These are phyloP conservation scores for Danaus melanippus DNA, from an alignment of 1,140 invertebrate species.

Conservation along the genomic window DNA sequence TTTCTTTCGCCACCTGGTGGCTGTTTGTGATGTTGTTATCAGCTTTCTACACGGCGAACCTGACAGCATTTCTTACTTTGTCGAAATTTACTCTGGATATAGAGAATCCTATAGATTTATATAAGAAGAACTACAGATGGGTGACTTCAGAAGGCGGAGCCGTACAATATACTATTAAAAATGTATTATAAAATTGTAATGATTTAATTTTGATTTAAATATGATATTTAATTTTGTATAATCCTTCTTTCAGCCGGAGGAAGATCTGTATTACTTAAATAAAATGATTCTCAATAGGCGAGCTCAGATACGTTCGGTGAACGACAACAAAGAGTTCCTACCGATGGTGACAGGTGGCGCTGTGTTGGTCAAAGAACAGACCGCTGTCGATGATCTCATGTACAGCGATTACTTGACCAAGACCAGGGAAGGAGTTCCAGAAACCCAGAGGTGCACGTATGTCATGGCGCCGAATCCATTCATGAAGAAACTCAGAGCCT, in stretches of 20 bases:
- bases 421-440: slow-evolving; percentile 70
- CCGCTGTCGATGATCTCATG: slow-evolving; percentile 77
- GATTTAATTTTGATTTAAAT: neutral
- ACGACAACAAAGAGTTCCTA: slow-evolving; percentile 56
- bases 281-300: slow-evolving; percentile 52
- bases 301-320: slow-evolving; percentile 40
- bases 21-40: slow-evolving; percentile 90
- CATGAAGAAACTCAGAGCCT: slow-evolving; percentile 76
- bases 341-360: slow-evolving; percentile 66
- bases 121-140: slow-evolving; percentile 78
- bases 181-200: slow-evolving; percentile 53
- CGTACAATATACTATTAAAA: slow-evolving; percentile 76
- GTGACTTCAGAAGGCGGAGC: slow-evolving; percentile 77
- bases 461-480: slow-evolving; percentile 79
- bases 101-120: slow-evolving; percentile 78
- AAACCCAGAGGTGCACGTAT: slow-evolving; percentile 79
- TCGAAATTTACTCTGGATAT: slow-evolving; percentile 87
- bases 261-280: slow-evolving; percentile 49
- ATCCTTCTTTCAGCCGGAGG: slow-evolving; percentile 42
- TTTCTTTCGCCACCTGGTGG: slow-evolving; percentile 93
- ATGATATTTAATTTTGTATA: neutral
- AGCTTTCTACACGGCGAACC: slow-evolving; percentile 93
- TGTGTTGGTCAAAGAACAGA: slow-evolving; percentile 79
- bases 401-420: slow-evolving; percentile 79
- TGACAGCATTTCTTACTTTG: slow-evolving; percentile 89